Evolutionary conservation across 2,888 invertebrate genomes (phyloP).

Genomic region (Catotricha subobsoleta): DNA sequence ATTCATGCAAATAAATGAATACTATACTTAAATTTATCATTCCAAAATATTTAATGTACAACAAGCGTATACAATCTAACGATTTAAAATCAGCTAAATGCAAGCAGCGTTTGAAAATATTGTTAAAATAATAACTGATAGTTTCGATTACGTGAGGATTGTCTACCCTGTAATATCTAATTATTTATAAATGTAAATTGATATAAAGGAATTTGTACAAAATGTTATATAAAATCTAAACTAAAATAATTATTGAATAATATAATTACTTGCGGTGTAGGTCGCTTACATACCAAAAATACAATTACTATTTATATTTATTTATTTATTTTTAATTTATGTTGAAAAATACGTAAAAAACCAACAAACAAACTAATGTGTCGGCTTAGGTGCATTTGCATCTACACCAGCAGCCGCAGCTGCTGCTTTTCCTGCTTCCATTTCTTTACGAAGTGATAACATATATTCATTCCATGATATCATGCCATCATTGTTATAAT

Average conservation of each 20-base stretch:
- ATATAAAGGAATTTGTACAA: too few relatives aligned
- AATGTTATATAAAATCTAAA: not conserved
- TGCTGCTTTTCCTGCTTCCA: too few relatives aligned
- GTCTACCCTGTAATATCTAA: too few relatives aligned
- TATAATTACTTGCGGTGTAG: not conserved
- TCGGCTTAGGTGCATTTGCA: not conserved
- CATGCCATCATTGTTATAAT: conserved; percentile 1
- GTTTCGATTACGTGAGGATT: too few relatives aligned
- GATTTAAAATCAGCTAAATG: too few relatives aligned
- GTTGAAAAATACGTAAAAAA: not conserved
- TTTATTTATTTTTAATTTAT: not conserved
- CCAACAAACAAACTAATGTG: not conserved
- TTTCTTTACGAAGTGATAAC: not conserved
- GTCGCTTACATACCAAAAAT: not conserved
- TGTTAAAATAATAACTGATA: too few relatives aligned
- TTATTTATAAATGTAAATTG: too few relatives aligned
- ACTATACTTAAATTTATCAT: too few relatives aligned
- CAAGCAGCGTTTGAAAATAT: too few relatives aligned
- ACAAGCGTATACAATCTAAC: too few relatives aligned
- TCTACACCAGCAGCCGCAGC: not conserved
- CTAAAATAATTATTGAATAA: not conserved
- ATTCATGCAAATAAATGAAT: not conserved
- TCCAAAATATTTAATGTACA: too few relatives aligned
- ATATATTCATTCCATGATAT: conserved; percentile 4
- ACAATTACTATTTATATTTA: not conserved